phyloP scores from a whole-genome alignment of 2,113 vertebrate genomes.

The Nansenia antarctica region DNA sequence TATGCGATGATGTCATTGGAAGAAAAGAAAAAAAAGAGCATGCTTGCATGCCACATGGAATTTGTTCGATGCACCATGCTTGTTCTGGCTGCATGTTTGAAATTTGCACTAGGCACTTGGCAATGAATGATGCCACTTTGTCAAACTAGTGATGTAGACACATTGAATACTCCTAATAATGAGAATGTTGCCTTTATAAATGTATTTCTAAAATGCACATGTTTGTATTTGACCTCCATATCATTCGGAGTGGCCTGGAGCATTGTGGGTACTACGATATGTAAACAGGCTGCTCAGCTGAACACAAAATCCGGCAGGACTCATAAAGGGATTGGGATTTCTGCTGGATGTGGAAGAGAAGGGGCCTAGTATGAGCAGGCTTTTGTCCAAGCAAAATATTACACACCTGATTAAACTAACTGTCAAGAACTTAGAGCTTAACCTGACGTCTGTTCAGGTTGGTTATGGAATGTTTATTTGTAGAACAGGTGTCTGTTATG shows the following conservation, averaged over 20 bases:
- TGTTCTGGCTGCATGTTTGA: background rate
- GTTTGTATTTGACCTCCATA: constrained; percentile 31
- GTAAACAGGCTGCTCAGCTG: constrained; percentile 54
- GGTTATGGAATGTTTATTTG: too few species aligned
- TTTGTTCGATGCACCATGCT: background rate
- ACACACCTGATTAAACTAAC: too few species aligned
- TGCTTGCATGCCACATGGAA: constrained; percentile 28
- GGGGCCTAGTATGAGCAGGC: too few species aligned
- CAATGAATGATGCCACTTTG: background rate
- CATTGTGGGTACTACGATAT: constrained; percentile 61
- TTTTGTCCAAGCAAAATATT: too few species aligned
- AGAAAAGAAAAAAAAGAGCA: constrained; percentile 56
- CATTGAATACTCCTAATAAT: background rate
- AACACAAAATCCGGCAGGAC: constrained; percentile 41
- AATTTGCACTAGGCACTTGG: background rate
- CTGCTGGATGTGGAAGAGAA: background rate
- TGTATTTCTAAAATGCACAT: background rate
- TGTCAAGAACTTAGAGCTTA: too few species aligned
- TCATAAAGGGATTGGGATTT: background rate
- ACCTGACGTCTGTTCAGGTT: too few species aligned
- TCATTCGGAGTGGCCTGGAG: constrained; percentile 24
- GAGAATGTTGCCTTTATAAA: background rate
- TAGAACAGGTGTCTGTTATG: too few species aligned
- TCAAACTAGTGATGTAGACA: background rate
- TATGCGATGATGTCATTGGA: constrained; percentile 47